phyloP scores from a whole-genome alignment of 2,888 invertebrate genomes.

The Caradrina kadenii region DNA sequence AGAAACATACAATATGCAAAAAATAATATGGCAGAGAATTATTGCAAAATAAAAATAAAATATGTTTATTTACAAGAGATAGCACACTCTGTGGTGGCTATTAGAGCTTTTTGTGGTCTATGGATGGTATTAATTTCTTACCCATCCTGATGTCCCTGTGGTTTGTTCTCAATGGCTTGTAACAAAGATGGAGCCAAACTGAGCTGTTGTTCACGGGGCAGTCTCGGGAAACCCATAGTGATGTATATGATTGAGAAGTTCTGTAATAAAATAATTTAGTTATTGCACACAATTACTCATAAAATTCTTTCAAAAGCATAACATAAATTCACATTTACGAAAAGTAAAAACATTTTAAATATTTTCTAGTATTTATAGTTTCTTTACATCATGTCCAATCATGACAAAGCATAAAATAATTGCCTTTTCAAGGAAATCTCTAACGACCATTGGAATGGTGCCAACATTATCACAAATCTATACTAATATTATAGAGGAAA shows the following conservation, averaged over 20 bases:
- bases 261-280: constrained; percentile 86
- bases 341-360: no score
- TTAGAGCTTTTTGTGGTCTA: no score
- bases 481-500: no score
- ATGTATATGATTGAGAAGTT: constrained; percentile 98
- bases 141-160: constrained; percentile 96
- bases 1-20: no score
- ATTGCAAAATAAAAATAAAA: no score
- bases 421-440: neutral
- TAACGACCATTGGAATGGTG: neutral
- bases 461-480: neutral
- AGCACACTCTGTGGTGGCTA: no score
- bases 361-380: neutral
- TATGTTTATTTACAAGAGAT: no score
- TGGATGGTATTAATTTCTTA: constrained; percentile 71
- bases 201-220: constrained; percentile 94
- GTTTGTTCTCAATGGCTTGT: constrained; percentile 94
- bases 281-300: no score
- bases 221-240: constrained; percentile 96
- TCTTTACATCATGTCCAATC: neutral
- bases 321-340: neutral
- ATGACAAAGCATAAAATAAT: constrained; percentile 17
- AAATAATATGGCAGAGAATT: no score
- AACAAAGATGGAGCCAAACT: constrained; percentile 94
- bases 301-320: neutral